Evolutionary conservation across 2,113 vertebrate genomes (phyloP).

Genomic region (Erpornis zantholeuca): DNA sequence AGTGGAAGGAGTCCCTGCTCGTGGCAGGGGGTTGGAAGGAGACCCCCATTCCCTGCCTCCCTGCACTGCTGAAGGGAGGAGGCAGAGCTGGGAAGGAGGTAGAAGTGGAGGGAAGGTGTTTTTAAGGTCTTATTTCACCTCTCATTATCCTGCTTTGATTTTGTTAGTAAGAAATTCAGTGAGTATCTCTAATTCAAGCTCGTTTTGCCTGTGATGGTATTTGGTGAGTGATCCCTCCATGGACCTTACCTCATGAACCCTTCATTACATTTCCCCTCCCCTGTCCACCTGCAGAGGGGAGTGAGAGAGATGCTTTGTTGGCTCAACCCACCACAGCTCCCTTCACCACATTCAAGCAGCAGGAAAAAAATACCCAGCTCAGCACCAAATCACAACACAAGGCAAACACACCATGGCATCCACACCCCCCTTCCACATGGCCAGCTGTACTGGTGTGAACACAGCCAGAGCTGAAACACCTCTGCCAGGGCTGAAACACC

Average conservation of each 20-base stretch:
- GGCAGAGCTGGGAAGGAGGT: background rate
- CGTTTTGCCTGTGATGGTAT: background rate
- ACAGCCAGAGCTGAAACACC: background rate
- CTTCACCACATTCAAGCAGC: background rate
- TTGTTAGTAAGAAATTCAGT: background rate
- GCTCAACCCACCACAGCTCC: background rate
- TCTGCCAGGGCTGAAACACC: background rate
- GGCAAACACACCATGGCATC: background rate
- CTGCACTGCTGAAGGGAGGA: background rate
- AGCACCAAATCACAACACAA: background rate
- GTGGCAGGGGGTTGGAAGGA: background rate
- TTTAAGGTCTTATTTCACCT: background rate
- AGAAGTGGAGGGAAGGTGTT: background rate
- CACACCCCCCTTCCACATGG: background rate
- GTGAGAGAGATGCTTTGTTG: background rate
- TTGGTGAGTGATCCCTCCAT: background rate
- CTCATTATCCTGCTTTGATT: background rate
- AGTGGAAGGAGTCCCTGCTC: background rate
- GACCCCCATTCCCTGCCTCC: background rate
- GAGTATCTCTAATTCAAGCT: background rate
- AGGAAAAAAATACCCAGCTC: background rate
- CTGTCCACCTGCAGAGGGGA: background rate
- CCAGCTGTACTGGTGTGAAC: background rate
- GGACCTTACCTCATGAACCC: background rate
- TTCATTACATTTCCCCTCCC: background rate